Evolutionary conservation across 2,113 vertebrate species (phyloP), one percentile per base, ranked within the genome.

Genomic region (Epinephelus moara): DNA sequence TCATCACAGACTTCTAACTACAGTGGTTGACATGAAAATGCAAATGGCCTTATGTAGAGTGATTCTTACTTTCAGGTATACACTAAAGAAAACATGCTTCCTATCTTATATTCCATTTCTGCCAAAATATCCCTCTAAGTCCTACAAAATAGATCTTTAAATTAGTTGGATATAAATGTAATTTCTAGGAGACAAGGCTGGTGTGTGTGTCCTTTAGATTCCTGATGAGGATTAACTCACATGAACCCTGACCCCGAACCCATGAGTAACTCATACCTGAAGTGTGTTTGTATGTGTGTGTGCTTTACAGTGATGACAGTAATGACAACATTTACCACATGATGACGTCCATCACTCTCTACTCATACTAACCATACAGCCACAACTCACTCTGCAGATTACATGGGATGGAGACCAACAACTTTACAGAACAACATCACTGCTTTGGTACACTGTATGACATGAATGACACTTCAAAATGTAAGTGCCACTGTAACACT

Each of bases 301-400:
- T 9, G 61, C 52, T 75, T 77, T 77, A 74, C 78, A 72, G 66
- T 81, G 82, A 88, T 47, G 57, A 79, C 57, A 78, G 15, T 74
- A 76, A 77, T 88, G 76, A 91, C 85, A 70, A 12, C 70, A 40
- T 80, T 69, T 14, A 82, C 92, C 87, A 14, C 78, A 69, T 37
- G n/a, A 78, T 89, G 92, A 92, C 89, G 82, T 87, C 59, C 53
- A n/a, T 33, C 45, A 69, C 83, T 66, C 76, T 75, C 72, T 27
- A 67, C 75, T 87, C 88, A 85, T 18, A 12, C 66, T 60, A 61
- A 77, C 77, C 79, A 40, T 56, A 10, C 0, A 76, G 66, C 88
- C 80, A 56, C 83, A 70, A 49, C 62, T 71, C 8, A 3, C 42
- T 52, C 40, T 60, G 66, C 52, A 80, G 78, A 87, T 88, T 87